These are phyloP conservation scores for Chorisops tibialis DNA, from an alignment of 2,888 invertebrate species.

Conservation along the genomic window DNA sequence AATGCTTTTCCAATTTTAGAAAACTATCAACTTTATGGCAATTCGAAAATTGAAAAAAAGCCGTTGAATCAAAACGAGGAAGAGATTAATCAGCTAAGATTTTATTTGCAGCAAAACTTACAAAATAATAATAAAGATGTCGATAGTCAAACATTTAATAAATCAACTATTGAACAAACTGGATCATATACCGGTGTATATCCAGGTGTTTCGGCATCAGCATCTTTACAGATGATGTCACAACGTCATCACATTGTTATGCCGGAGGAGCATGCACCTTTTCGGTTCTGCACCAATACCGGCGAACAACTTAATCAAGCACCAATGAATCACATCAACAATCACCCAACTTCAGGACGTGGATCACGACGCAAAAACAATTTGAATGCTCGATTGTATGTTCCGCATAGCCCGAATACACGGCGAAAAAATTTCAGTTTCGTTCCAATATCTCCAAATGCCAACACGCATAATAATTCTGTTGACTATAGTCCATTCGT, in stretches of 20 bases:
- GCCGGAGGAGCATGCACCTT: slow-evolving; percentile 2
- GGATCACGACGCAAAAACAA: slow-evolving; percentile 48
- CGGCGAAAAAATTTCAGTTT: slow-evolving; percentile 79
- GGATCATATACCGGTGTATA: slow-evolving; percentile 33
- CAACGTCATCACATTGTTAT: slow-evolving; percentile 36
- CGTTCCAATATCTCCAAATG: slow-evolving; percentile 75
- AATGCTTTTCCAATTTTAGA: slow-evolving; percentile 31
- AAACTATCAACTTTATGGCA: slow-evolving; percentile 32
- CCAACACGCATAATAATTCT: slow-evolving; percentile 43
- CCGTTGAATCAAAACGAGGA: slow-evolving; percentile 49
- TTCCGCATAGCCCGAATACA: slow-evolving; percentile 64
- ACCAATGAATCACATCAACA: neutral
- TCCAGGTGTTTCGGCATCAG: slow-evolving; percentile 50
- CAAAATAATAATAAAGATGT: slow-evolving; percentile 28
- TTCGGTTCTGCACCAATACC: slow-evolving; percentile 23
- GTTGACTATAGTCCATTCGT: slow-evolving; percentile 73
- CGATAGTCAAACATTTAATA: slow-evolving; percentile 19
- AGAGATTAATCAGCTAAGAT: slow-evolving; percentile 70
- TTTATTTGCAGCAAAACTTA: slow-evolving; percentile 44
- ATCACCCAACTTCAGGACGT: neutral
- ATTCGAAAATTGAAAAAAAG: slow-evolving; percentile 28
- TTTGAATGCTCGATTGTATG: slow-evolving; percentile 42
- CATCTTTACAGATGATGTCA: slow-evolving; percentile 51
- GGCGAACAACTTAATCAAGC: slow-evolving; percentile 13
- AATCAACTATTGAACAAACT: slow-evolving; percentile 34